A percentile compares a stretch with the other conserved stretches of the same genome.
phyloP scores from a whole-genome alignment of 2,797 vertebrate genomes.

The Gallinago solitaria region DNA sequence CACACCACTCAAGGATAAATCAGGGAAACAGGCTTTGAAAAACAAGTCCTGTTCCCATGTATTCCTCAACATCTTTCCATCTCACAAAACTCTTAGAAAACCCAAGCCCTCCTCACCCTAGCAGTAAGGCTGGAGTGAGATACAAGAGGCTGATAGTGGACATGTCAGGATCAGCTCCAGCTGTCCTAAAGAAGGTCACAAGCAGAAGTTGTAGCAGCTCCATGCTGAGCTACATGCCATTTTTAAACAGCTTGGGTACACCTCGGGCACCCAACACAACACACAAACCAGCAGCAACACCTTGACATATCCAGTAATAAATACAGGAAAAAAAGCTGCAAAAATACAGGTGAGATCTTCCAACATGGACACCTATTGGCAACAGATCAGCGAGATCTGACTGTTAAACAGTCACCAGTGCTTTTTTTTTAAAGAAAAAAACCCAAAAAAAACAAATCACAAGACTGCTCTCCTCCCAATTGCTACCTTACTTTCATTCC shows the following conservation, averaged over 20 bases:
- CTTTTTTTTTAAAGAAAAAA: background rate
- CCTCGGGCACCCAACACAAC: background rate
- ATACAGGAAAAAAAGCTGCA: background rate
- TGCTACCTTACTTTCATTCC: background rate
- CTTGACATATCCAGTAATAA: background rate
- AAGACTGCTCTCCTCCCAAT: background rate
- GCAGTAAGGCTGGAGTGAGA: background rate
- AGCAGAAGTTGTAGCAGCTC: background rate
- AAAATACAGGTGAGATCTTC: background rate
- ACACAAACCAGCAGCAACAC: fast-evolving
- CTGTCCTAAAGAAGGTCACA: background rate
- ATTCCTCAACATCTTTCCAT: background rate
- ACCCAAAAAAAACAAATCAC: background rate
- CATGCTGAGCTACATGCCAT: fast-evolving
- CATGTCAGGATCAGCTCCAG: background rate
- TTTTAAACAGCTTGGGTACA: background rate
- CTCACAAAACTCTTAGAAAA: background rate
- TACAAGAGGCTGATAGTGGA: background rate
- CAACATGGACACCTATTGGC: background rate
- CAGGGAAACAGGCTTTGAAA: background rate
- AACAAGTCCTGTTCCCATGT: fast-evolving
- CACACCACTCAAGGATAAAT: background rate
- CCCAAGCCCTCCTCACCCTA: fast-evolving
- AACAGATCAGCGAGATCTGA: background rate
- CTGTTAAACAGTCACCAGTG: background rate